Conservation (phyloP, 2,113 vertebrate genomes). For the Aegypius monachus region DNA sequence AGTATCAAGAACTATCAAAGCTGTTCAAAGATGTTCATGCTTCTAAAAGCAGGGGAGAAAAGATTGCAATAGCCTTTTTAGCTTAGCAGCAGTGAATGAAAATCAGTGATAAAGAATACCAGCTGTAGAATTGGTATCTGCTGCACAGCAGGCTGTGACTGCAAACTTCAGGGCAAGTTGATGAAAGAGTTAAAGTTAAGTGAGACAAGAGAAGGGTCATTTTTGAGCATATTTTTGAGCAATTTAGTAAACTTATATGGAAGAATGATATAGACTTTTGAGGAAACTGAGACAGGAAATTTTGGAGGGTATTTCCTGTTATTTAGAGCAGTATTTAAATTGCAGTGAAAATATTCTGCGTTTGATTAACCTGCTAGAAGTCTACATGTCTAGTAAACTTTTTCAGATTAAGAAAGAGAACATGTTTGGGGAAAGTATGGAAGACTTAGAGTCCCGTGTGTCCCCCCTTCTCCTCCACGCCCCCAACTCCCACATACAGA, state of each 20-base stretch:
- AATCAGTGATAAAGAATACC: background rate
- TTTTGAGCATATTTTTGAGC: background rate
- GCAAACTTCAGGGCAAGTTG: background rate
- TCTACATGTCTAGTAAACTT: background rate
- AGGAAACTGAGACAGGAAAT: background rate
- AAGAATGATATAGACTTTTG: background rate
- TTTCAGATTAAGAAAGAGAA: background rate
- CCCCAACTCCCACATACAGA: background rate
- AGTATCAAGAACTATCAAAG: background rate
- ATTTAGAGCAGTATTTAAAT: background rate
- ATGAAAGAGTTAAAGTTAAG: background rate
- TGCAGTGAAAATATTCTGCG: background rate
- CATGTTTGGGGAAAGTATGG: background rate
- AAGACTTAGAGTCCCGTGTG: background rate
- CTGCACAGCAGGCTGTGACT: background rate
- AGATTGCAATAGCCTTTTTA: background rate
- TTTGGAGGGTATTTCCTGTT: background rate
- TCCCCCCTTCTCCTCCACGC: accelerated
- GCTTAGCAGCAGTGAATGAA: background rate
- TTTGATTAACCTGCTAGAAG: background rate
- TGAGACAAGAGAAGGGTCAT: background rate
- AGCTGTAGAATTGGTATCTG: background rate
- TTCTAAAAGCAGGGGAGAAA: background rate
- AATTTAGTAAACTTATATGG: background rate
- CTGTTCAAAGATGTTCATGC: background rate